Evolutionary conservation across 2,797 vertebrate genomes (phyloP), one percentile per base, ranked within the genome.

Genomic region (Eulemur mongoz): DNA sequence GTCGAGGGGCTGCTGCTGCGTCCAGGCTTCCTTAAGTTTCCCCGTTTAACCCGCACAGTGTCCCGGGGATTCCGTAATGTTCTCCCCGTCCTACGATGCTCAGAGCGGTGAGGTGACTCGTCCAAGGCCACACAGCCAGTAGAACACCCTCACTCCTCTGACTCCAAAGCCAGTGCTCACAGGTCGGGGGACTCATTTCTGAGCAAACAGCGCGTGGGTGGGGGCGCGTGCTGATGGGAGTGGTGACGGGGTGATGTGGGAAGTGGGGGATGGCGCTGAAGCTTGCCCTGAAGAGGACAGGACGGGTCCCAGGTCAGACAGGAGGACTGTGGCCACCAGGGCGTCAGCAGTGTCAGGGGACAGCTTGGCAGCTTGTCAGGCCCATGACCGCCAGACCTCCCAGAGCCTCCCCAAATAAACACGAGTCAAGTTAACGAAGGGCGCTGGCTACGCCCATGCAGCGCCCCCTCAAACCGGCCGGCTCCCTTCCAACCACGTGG

Each of bases 391-490:
- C 27, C 1, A 7, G 92, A 48, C 23, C 18, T 67, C 80, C 61
- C 75, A 38, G 85, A 52, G 75, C 38, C 75, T 76, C 78, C 59
- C 61, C 45, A 38, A n/a, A 70, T 88, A 54, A 94, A 69, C 25
- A 35, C 12, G 22, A n/a, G 76, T 10, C 91, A 84, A 7, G 52
- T 65, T 35, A 75, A 57, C 12, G 3, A 13, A 48, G 76, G 65
- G 59, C 10, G 5, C 35, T 27, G 25, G 40, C 67, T 25, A 1
- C 0, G 0, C 32, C 52, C 43, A 5, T 0, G 2, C 23, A 15
- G n/a, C 5, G 0, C 63, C 61, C 72, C 63, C 57, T n/a, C 23
- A 35, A 63, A 8, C 14, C 30, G 8, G 23, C 22, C 6, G 61
- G 78, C 48, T 78, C 72, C 57, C 13, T 54, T 43, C 57, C 86